Evolutionary conservation across 2,888 invertebrate genomes (phyloP), one percentile per base, ranked within the genome.

Genomic region (Stomorhina lunata): DNA sequence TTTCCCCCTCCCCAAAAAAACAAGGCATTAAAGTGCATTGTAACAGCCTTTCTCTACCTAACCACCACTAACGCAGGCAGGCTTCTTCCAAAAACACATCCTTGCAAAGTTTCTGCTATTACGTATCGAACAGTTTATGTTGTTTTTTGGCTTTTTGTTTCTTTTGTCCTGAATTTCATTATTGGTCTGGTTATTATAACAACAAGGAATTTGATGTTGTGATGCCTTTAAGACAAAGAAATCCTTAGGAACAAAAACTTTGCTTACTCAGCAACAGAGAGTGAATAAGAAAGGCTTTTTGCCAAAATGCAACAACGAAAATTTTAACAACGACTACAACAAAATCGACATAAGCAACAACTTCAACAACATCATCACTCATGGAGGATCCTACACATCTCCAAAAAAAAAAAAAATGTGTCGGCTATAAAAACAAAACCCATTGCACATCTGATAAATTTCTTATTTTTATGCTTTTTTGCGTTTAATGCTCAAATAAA

Each of bases 161-260:
- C 10, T 15, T 57, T n/a, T n/a, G n/a, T n/a, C n/a, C 25, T 15
- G 65, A 65, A 17, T 57, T 79, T 65, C 25, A 9, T 25, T 40
- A 61, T 73, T 80, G 59, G 59, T 80, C 71, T 78, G 72, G 72
- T 79, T 72, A 20, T 75, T 50, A 57, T 48, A 40, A 61, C 20
- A 68, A 73, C 61, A 69, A 66, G 65, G 43, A 73, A 22, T 77
- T 57, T 72, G 37, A 37, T n/a, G 50, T 65, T 68, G n/a, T n/a
- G 50, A 75, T 75, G 80, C 80, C 80, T 65, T 55, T 50, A 59
- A 75, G 66, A 80, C 63, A 79, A 79, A 79, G 65, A 73, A 78
- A 77, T 43, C 27, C 27, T 27, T 45, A 55, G 15, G 2, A 66
- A 22, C 22, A 63, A 57, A 61, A 71, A 43, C 17, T 29, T 61